These are phyloP conservation scores for Hemaris fuciformis DNA, from an alignment of 2,888 invertebrate genomes.

Conservation along the genomic window DNA sequence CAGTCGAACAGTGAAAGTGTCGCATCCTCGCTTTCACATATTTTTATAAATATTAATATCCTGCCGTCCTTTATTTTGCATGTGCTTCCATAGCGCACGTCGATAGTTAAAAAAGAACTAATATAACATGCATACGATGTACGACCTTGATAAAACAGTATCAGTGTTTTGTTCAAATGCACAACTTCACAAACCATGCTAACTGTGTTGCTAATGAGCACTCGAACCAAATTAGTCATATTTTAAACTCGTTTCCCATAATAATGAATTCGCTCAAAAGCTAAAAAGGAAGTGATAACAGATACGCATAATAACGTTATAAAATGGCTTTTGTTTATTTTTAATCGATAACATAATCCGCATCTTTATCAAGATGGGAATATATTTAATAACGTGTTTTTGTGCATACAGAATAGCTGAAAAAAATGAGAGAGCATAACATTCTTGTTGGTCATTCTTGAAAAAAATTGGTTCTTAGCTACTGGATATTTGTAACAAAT, in stretches of 20 bases:
- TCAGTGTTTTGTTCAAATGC: constrained; percentile 43
- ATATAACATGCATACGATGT: background rate
- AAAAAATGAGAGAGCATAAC: too few species aligned
- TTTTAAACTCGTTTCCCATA: constrained; percentile 37
- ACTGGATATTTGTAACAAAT: too few species aligned
- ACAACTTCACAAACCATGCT: constrained; percentile 57
- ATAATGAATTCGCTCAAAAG: constrained; percentile 15
- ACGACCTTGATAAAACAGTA: constrained; percentile 46
- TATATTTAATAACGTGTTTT: too few species aligned
- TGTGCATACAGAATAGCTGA: too few species aligned
- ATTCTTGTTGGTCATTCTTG: too few species aligned
- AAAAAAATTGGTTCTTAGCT: too few species aligned
- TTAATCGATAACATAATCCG: background rate
- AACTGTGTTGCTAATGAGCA: constrained; percentile 62
- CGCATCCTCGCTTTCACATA: constrained; percentile 5
- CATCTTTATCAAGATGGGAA: background rate
- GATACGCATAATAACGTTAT: background rate
- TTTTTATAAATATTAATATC: constrained; percentile 3
- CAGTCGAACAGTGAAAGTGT: constrained; percentile 13
- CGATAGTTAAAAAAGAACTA: background rate
- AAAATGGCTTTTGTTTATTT: background rate
- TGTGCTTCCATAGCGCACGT: background rate
- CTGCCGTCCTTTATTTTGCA: background rate
- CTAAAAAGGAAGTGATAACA: background rate
- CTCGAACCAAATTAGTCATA: constrained; percentile 30